Evolutionary conservation across 2,888 invertebrate genomes (phyloP).

Genomic region (Crepidodera aurea): DNA sequence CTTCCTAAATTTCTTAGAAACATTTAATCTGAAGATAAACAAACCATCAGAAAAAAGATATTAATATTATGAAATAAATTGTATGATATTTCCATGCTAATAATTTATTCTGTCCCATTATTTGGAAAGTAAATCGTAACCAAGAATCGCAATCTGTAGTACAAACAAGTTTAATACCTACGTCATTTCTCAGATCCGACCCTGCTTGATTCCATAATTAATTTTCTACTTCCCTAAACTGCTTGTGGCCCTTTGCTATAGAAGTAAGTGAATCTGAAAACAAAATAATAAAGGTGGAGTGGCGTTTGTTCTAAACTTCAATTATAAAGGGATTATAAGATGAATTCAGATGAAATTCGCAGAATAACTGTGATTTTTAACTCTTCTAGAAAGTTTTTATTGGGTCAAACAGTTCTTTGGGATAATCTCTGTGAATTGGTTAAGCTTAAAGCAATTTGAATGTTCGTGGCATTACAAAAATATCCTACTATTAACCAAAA

Average conservation of each 20-base stretch:
- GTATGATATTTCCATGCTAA: too few relatives aligned
- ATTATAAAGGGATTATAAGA: slow-evolving; percentile 16
- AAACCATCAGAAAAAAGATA: too few relatives aligned
- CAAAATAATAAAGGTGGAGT: slow-evolving; percentile 19
- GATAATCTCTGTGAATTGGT: neutral
- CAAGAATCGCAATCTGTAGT: too few relatives aligned
- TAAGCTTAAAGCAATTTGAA: neutral
- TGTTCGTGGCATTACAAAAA: too few relatives aligned
- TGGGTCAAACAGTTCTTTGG: neutral
- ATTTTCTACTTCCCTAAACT: slow-evolving; percentile 34
- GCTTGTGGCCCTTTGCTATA: slow-evolving; percentile 37
- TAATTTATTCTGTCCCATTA: too few relatives aligned
- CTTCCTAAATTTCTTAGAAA: too few relatives aligned
- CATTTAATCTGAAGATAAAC: too few relatives aligned
- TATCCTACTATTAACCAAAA: too few relatives aligned
- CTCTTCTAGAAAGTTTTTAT: neutral
- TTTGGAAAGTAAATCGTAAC: too few relatives aligned
- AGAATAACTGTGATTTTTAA: slow-evolving; percentile 6
- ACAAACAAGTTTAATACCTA: too few relatives aligned
- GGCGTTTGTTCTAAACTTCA: slow-evolving; percentile 8
- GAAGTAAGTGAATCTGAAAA: slow-evolving; percentile 39
- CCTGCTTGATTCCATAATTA: slow-evolving; percentile 26
- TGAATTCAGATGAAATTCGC: neutral
- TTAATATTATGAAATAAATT: too few relatives aligned
- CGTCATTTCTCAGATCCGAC: neutral